Conservation (phyloP, 2,113 vertebrate species). For the Hystrix brachyura region DNA sequence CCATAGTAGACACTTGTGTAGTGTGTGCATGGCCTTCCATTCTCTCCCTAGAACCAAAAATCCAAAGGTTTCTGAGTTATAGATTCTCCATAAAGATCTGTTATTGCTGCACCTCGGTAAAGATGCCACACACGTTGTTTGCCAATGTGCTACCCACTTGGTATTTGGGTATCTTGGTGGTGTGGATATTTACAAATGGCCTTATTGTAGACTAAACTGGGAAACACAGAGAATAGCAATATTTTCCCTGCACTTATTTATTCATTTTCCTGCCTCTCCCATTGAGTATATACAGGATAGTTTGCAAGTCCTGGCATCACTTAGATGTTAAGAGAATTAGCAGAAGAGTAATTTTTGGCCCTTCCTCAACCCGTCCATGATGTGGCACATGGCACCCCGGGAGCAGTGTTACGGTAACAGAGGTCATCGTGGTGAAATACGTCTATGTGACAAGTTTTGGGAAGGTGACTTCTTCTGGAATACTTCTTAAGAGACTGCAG, state of each 20-base stretch:
- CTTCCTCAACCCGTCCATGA: background rate
- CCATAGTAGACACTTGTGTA: background rate
- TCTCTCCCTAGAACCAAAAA: background rate
- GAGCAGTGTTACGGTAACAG: background rate
- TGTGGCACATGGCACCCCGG: background rate
- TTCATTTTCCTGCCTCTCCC: slow-evolving; percentile 3
- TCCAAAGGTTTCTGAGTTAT: background rate
- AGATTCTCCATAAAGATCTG: background rate
- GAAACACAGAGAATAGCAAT: background rate
- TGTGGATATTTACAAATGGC: background rate
- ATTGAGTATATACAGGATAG: background rate
- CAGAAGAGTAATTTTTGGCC: background rate
- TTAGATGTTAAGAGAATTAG: background rate
- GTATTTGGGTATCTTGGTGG: background rate
- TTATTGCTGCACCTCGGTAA: background rate
- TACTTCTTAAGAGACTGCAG: background rate
- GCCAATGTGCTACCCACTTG: background rate
- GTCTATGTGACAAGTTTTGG: background rate
- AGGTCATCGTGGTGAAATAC: background rate
- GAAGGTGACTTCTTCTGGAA: background rate
- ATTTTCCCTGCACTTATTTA: background rate
- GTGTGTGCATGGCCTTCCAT: background rate
- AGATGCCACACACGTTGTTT: background rate
- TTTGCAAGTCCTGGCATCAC: background rate
- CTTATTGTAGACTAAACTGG: background rate